A percentile compares a stretch with the other conserved stretches of the same genome.
Conservation (phyloP, 1,140 invertebrate genomes). For the Drosophila athabasca region DNA sequence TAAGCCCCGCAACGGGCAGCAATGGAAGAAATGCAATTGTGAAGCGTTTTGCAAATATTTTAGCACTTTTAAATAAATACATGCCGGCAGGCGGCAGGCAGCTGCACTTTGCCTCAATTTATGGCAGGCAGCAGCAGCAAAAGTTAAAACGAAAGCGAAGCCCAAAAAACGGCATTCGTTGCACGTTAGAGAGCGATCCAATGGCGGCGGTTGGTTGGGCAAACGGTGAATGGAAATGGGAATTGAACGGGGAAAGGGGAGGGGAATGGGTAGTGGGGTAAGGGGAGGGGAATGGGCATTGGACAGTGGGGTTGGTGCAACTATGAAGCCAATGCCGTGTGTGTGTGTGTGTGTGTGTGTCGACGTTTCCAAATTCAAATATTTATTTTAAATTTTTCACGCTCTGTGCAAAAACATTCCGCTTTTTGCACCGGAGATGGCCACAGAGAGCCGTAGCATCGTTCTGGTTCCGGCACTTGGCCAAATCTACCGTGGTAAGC, state of each 20-base stretch:
- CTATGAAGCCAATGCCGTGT: conserved; percentile 9
- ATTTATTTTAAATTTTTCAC: conserved; percentile 41
- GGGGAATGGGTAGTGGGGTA: conserved; percentile 2
- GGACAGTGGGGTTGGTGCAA: conserved; percentile 14
- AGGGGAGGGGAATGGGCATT: conserved; percentile 1
- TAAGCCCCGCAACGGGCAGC: neutral
- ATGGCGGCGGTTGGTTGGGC: neutral
- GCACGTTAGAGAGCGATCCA: conserved; percentile 21
- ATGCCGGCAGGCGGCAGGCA: conserved; percentile 24
- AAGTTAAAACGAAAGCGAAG: conserved; percentile 67
- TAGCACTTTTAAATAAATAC: conserved; percentile 72
- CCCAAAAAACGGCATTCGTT: conserved; percentile 27
- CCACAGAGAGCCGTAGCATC: neutral
- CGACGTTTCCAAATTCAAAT: conserved; percentile 47
- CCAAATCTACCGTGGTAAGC: no score
- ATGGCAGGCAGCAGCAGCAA: conserved; percentile 44
- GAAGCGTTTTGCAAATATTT: conserved; percentile 78
- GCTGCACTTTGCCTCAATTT: conserved; percentile 68
- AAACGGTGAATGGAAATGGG: conserved; percentile 23
- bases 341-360: conserved; percentile 30
- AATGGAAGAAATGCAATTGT: conserved; percentile 54
- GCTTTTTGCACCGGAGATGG: neutral
- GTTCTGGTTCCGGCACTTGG: conserved; percentile 2
- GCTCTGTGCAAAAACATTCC: conserved; percentile 8
- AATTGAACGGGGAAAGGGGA: conserved; percentile 13